Evolutionary conservation across 2,888 invertebrate species (phyloP).

Genomic region (Bombylius major): DNA sequence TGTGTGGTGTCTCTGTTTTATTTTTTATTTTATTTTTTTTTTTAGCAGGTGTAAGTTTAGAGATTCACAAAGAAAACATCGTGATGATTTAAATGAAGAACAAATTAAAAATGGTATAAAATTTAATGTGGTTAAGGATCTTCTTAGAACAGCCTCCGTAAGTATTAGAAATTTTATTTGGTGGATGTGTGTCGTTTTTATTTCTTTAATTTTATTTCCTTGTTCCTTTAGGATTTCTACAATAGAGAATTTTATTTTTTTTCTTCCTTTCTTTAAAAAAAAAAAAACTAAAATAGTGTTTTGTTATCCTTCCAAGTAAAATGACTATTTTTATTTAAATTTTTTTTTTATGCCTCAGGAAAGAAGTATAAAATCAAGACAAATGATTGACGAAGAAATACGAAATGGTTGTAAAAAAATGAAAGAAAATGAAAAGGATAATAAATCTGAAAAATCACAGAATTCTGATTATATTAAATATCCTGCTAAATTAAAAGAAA

Average conservation of each 20-base stretch:
- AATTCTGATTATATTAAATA: too few relatives aligned
- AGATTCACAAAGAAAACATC: conserved; percentile 27
- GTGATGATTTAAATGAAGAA: conserved; percentile 23
- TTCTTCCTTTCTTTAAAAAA: too few relatives aligned
- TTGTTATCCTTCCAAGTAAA: too few relatives aligned
- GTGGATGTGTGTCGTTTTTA: too few relatives aligned
- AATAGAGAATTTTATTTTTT: too few relatives aligned
- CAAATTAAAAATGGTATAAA: background rate
- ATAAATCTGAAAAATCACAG: too few relatives aligned
- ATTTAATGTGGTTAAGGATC: conserved; percentile 4
- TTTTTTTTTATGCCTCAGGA: conserved; percentile 2
- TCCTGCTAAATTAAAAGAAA: too few relatives aligned
- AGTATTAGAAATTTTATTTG: background rate
- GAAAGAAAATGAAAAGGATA: too few relatives aligned
- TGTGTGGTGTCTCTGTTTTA: too few relatives aligned
- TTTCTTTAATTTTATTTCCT: too few relatives aligned
- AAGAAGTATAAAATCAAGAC: conserved; percentile 5
- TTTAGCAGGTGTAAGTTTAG: conserved; percentile 27
- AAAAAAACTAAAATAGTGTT: too few relatives aligned
- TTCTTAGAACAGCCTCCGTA: conserved; percentile 1
- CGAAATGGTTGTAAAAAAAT: background rate
- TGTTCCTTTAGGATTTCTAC: too few relatives aligned
- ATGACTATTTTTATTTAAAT: background rate
- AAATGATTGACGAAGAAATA: background rate
- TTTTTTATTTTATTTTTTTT: background rate